Evolutionary conservation across 1,140 invertebrate genomes (phyloP), one percentile per base, ranked within the genome.

Genomic region (Penaeus indicus): DNA sequence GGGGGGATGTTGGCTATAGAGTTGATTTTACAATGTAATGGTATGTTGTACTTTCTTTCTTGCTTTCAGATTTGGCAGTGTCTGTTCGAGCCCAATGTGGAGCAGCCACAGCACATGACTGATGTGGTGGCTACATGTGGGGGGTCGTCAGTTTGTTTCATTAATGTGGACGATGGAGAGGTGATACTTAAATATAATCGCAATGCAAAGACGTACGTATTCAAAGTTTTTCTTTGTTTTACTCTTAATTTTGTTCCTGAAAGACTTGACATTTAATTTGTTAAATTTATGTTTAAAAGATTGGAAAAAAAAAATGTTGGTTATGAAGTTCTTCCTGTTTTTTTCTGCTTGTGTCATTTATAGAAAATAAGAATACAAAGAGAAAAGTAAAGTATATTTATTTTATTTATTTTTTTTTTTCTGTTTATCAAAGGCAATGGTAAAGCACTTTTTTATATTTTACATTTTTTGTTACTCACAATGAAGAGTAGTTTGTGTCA

Each of bases 61-160:
- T 63, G 42, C 21, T 32, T 38, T 42, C 54, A 94, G 92, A 93
- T 94, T 10, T 94, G 94, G 94, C 91, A 92, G 81, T 94, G 93
- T 91, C 92, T 92, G 0, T 94, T 94, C 91, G 93, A 94, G 89
- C 94, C 94, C 10, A 87, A 92, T 81, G 81, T 91, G 3, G 78
- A 92, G 42, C 89, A 92, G 84, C 88, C 92, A 72, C 63, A 82
- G 27, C 32, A 69, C 25, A 93, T 91, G 11, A 93, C 92, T 7
- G 92, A 92, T 72, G 89, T 93, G 13, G 92, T 94, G 5, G 94
- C 94, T 4, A 94, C 94, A 0, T 94, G 94, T 91, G 94, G 94
- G 38, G 94, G 94, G 32, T 93, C 94, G 47, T 93, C 92, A 47
- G 92, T 94, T 1, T 94, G 94, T 90, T 92, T 94, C 21, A 93